phyloP scores from a whole-genome alignment of 2,113 vertebrate genomes.

The Nanorana parkeri region DNA sequence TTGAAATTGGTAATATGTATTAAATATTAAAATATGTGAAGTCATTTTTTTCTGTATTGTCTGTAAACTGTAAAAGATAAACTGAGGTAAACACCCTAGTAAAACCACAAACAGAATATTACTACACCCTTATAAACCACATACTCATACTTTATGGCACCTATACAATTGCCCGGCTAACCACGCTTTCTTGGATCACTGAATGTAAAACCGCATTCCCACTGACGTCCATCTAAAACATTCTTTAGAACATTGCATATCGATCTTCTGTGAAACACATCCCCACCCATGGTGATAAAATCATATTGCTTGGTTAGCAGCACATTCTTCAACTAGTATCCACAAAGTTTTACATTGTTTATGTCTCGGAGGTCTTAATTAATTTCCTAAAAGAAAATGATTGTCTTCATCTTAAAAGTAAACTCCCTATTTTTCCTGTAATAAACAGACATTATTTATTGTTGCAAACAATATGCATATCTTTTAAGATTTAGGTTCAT shows the following conservation, averaged over 20 bases:
- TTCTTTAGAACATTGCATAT: conserved; percentile 37
- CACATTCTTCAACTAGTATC: conserved; percentile 22
- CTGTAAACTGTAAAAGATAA: conserved; percentile 1
- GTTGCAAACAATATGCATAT: no score
- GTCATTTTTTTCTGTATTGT: not conserved
- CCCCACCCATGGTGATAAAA: conserved; percentile 42
- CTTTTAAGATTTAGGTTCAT: no score
- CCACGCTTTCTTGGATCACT: conserved; percentile 42
- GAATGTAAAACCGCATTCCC: conserved; percentile 43
- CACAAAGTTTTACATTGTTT: conserved; percentile 7
- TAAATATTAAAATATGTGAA: no score
- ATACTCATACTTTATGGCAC: conserved; percentile 32
- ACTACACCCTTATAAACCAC: conserved; percentile 35
- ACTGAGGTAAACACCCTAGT: conserved; percentile 1
- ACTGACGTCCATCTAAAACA: conserved; percentile 39
- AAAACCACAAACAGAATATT: conserved; percentile 43
- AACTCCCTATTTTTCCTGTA: no score
- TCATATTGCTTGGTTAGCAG: conserved; percentile 26
- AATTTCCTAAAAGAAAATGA: not conserved
- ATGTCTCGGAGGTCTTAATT: not conserved
- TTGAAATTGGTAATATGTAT: not conserved
- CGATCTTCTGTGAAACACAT: conserved; percentile 28
- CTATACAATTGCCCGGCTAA: conserved; percentile 22
- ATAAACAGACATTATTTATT: no score
- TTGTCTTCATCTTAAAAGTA: not conserved